Conservation (phyloP, 2,113 vertebrate species). For the Bungarus multicinctus region DNA sequence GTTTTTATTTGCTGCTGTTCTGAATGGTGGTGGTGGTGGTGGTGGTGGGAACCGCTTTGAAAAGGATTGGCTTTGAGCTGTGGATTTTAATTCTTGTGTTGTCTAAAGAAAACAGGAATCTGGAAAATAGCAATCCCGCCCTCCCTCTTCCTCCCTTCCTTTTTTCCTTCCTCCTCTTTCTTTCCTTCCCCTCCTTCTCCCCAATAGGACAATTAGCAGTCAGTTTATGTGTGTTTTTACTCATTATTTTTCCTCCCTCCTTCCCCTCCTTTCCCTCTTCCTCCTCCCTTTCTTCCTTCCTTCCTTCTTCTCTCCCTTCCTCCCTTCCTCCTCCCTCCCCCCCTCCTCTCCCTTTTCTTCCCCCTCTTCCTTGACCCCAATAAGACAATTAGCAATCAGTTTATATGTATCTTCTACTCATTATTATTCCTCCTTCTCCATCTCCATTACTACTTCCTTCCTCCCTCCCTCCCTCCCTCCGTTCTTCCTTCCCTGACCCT, state of each 20-base stretch:
- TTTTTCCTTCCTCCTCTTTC: background rate
- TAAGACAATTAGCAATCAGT: background rate
- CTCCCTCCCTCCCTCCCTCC: too few species aligned
- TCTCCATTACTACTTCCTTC: too few species aligned
- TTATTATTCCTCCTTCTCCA: background rate
- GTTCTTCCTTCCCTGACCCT: background rate
- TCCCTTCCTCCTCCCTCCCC: too few species aligned
- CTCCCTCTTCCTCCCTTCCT: background rate
- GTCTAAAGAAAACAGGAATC: background rate
- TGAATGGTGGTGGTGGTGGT: background rate
- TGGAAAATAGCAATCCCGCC: background rate
- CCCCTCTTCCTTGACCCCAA: background rate
- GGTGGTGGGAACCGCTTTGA: too few species aligned
- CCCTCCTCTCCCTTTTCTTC: too few species aligned
- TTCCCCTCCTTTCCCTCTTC: background rate
- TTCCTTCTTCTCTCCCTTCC: too few species aligned
- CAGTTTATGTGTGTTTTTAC: too few species aligned
- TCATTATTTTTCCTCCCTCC: too few species aligned
- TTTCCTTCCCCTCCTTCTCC: too few species aligned
- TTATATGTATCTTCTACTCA: background rate
- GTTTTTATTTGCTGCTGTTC: background rate
- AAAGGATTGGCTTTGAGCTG: background rate
- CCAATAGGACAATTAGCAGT: too few species aligned
- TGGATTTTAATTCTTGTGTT: background rate
- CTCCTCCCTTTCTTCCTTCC: too few species aligned